Evolutionary conservation across 1,140 invertebrate genomes (phyloP).

Genomic region (Zaprionus africanus): DNA sequence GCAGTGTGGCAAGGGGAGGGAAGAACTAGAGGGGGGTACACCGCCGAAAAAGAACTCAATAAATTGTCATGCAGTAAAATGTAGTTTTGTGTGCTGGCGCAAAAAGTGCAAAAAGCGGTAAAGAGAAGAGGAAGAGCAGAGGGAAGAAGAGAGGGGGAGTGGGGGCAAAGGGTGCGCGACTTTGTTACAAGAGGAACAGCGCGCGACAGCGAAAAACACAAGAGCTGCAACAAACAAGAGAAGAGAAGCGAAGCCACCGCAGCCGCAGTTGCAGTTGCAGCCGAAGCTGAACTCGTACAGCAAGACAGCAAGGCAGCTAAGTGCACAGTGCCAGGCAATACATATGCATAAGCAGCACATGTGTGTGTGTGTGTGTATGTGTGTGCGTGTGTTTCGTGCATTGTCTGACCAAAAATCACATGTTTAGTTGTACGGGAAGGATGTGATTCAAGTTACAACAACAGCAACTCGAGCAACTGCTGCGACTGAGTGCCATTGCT

Average conservation of each 20-base stretch:
- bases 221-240: slow-evolving; percentile 24
- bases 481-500: slow-evolving; percentile 11
- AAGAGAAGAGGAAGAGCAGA: background rate
- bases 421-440: slow-evolving; percentile 81
- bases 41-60: slow-evolving; percentile 71
- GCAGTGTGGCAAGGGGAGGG: background rate
- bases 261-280: background rate
- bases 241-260: slow-evolving; percentile 10
- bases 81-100: slow-evolving; percentile 55
- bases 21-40: background rate
- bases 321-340: slow-evolving; percentile 45
- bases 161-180: slow-evolving; percentile 64
- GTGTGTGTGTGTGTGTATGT: background rate
- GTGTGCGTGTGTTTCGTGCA: slow-evolving; percentile 39
- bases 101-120: slow-evolving; percentile 22
- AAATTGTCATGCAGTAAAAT: slow-evolving; percentile 83
- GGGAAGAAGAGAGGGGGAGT: background rate
- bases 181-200: slow-evolving; percentile 73
- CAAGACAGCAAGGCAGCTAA: slow-evolving; percentile 67
- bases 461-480: slow-evolving; percentile 38
- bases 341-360: slow-evolving; percentile 34
- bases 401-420: slow-evolving; percentile 80
- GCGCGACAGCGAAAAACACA: slow-evolving; percentile 36
- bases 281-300: slow-evolving; percentile 36
- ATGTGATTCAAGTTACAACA: slow-evolving; percentile 81